Evolutionary conservation across 2,888 invertebrate species (phyloP).

Genomic region (Heliconius ethilla): DNA sequence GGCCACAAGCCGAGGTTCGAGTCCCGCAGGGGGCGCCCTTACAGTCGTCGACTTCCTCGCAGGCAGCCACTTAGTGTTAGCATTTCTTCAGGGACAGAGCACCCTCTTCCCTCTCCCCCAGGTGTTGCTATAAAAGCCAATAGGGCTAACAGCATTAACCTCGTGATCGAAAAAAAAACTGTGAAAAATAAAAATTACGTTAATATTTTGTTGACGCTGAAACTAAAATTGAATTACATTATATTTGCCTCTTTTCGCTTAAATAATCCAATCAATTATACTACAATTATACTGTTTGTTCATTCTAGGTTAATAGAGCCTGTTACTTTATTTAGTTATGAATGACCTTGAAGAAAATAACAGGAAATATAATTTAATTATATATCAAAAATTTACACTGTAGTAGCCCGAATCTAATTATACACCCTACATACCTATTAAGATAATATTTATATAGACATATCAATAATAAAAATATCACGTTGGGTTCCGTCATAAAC

Average conservation of each 20-base stretch:
- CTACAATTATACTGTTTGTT: not conserved
- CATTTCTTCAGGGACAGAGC: too few species aligned
- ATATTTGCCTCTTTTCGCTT: not conserved
- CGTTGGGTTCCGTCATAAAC: not conserved
- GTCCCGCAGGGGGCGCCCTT: too few species aligned
- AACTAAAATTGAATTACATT: not conserved
- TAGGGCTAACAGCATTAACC: too few species aligned
- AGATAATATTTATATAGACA: not conserved
- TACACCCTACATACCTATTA: not conserved
- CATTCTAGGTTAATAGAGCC: not conserved
- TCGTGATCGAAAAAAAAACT: too few species aligned
- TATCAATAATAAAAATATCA: not conserved
- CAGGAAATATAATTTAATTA: not conserved
- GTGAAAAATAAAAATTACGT: not conserved
- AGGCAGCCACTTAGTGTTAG: too few species aligned
- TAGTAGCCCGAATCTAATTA: not conserved
- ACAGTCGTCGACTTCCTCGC: too few species aligned
- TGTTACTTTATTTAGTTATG: not conserved
- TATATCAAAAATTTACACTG: not conserved
- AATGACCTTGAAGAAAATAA: conserved; percentile 5
- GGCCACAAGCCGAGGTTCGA: too few species aligned
- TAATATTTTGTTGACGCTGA: not conserved
- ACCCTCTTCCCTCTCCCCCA: too few species aligned
- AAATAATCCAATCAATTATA: not conserved
- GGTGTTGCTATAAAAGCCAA: too few species aligned